A percentile compares a stretch with the other conserved stretches of the same genome.
Evolutionary conservation across 2,888 invertebrate species (phyloP).

Genomic region (Kuschelorhynchus macadamiae): DNA sequence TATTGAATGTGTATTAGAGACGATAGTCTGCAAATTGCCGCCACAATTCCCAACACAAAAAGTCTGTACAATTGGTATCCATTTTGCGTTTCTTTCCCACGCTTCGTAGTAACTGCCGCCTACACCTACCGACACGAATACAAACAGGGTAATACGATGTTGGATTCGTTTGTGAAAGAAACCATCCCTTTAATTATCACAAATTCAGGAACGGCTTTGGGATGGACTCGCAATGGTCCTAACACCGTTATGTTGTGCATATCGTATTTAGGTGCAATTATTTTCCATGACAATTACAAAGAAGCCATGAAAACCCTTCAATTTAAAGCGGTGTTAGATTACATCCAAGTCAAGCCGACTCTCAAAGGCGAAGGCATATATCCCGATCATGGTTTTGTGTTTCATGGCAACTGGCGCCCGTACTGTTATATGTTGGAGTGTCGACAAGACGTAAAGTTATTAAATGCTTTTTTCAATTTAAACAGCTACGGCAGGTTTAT

Average conservation of each 20-base stretch:
- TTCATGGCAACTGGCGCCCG: not conserved
- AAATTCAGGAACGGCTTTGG: not conserved
- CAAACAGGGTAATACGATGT: constrained; percentile 2
- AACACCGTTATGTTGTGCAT: constrained; percentile 3
- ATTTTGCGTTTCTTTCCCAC: not conserved
- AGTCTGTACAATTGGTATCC: constrained; percentile 7
- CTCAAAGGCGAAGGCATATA: constrained; percentile 2
- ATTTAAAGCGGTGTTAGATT: no score
- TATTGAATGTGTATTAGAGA: not conserved
- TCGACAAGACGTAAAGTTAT: constrained; percentile 1
- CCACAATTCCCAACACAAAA: constrained; percentile 4
- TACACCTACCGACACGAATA: constrained; percentile 8
- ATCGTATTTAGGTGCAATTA: not conserved
- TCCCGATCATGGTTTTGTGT: not conserved
- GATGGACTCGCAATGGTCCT: not conserved
- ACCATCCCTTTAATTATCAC: not conserved
- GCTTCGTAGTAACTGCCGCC: constrained; percentile 1
- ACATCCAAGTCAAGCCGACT: constrained; percentile 2
- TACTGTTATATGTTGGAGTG: not conserved
- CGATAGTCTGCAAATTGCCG: not conserved
- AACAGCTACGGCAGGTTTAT: constrained; percentile 2
- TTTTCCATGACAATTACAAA: constrained; percentile 3
- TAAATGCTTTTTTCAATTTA: constrained; percentile 6
- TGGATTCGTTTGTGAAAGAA: constrained; percentile 4
- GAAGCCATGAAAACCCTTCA: not conserved